Conservation (phyloP, 2,888 invertebrate species). For the Argyresthia albistria region DNA sequence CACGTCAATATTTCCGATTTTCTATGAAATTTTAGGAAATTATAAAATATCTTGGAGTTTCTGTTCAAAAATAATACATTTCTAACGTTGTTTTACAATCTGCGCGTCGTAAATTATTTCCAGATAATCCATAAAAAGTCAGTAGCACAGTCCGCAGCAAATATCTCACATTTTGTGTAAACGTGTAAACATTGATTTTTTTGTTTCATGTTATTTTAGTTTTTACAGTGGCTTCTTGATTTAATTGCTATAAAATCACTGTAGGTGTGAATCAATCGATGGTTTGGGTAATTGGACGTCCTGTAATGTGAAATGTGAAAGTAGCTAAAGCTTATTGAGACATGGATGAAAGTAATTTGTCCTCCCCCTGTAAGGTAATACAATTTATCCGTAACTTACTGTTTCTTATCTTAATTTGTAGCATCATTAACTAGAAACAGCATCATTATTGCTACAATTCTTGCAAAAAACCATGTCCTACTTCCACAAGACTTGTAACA, state of each 20-base stretch:
- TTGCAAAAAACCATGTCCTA: not conserved
- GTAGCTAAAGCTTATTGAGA: constrained; percentile 48
- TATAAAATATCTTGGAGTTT: no score
- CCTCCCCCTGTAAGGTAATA: constrained; percentile 66
- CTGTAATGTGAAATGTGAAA: constrained; percentile 57
- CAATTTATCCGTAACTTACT: constrained; percentile 40
- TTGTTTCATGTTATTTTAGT: constrained; percentile 48
- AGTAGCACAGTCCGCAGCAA: constrained; percentile 28
- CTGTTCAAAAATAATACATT: not conserved
- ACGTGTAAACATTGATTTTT: constrained; percentile 56
- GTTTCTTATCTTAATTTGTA: constrained; percentile 22
- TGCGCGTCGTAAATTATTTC: not conserved
- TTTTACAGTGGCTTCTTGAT: constrained; percentile 60
- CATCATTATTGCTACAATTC: not conserved
- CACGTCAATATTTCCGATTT: not conserved
- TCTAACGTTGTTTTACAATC: not conserved
- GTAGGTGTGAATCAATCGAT: constrained; percentile 48
- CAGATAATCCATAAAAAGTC: not conserved
- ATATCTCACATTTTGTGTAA: constrained; percentile 52
- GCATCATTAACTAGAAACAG: constrained; percentile 11
- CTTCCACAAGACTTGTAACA: no score
- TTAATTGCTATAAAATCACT: constrained; percentile 58
- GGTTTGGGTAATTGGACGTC: constrained; percentile 38
- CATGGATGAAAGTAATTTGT: constrained; percentile 63
- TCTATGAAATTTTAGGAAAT: not conserved